A percentile compares a stretch with the other conserved stretches of the same genome.
Evolutionary conservation across 2,113 vertebrate species (phyloP).

Genomic region (Vulpes ferrilata): DNA sequence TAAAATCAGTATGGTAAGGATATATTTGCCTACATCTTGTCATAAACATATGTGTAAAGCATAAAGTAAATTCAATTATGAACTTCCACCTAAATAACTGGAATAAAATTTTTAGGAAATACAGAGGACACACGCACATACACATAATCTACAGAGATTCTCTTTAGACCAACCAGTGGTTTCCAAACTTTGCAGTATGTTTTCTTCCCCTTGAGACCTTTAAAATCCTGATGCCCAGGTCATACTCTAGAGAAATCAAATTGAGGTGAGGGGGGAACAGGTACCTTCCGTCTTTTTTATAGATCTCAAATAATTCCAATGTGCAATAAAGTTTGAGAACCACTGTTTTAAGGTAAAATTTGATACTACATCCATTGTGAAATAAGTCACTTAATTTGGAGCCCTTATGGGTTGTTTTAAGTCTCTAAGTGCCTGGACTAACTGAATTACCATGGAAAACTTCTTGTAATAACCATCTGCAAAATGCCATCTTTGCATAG

Average conservation of each 20-base stretch:
- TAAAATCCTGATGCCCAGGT: background rate
- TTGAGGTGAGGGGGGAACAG: background rate
- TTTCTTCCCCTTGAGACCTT: background rate
- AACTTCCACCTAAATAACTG: background rate
- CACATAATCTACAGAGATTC: background rate
- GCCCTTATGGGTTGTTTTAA: background rate
- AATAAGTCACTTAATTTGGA: conserved; percentile 43
- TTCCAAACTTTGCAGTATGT: background rate
- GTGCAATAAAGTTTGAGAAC: background rate
- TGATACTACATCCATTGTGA: background rate
- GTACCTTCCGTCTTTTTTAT: background rate
- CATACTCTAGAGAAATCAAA: background rate
- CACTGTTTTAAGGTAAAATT: background rate
- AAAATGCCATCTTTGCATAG: conserved; percentile 35
- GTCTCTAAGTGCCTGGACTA: background rate
- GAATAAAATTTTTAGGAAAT: background rate
- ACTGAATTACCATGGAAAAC: background rate
- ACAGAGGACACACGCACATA: background rate
- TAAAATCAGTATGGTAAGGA: background rate
- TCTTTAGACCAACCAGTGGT: background rate
- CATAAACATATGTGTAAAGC: background rate
- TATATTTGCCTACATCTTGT: conserved; percentile 6
- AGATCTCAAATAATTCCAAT: background rate
- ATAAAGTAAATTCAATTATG: background rate
- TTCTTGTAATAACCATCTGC: background rate